These are phyloP conservation scores for Glaucopsyche alexis DNA, from an alignment of 2,888 invertebrate species.

Conservation along the genomic window DNA sequence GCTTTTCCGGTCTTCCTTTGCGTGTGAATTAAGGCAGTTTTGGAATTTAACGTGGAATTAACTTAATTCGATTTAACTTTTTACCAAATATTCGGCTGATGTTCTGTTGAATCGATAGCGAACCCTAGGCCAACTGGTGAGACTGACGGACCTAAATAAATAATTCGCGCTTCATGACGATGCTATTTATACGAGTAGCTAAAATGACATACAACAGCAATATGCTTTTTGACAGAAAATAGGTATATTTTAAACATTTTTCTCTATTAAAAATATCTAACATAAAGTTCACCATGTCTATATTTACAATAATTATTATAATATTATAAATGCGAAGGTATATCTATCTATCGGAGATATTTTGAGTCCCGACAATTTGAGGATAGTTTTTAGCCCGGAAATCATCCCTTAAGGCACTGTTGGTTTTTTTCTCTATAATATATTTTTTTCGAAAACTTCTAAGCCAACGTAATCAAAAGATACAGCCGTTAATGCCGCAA, in stretches of 20 bases:
- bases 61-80: not conserved
- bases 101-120: not conserved
- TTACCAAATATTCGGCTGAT: conserved; percentile 2
- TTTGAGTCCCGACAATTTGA: too few species aligned
- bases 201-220: not conserved
- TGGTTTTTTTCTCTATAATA: too few species aligned
- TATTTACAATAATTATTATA: not conserved
- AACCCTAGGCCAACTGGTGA: not conserved
- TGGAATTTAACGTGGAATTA: too few species aligned
- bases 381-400: too few species aligned
- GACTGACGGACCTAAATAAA: not conserved
- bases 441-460: too few species aligned
- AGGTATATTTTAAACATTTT: not conserved
- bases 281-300: not conserved
- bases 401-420: too few species aligned
- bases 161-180: not conserved
- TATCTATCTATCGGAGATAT: too few species aligned
- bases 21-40: too few species aligned
- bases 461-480: too few species aligned
- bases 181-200: not conserved
- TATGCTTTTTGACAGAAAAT: not conserved
- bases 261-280: not conserved
- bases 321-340: too few species aligned
- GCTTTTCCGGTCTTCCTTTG: too few species aligned
- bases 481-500: too few species aligned